phyloP scores from a whole-genome alignment of 1,140 invertebrate species.

The Pogonomyrmex californicus region DNA sequence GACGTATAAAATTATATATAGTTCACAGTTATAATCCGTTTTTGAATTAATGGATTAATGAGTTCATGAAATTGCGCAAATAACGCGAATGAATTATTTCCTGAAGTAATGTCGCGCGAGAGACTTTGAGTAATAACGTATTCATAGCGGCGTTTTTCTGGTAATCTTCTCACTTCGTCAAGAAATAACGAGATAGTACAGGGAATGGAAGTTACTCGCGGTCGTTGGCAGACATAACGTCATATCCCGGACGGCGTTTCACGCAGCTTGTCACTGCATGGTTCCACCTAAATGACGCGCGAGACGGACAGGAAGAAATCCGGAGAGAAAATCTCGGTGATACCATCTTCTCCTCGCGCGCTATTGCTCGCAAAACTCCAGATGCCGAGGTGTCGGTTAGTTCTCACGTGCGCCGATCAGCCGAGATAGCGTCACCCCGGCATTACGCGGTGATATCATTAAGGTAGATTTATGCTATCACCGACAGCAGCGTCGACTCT shows the following conservation, averaged over 20 bases:
- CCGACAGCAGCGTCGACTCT: conserved; percentile 34
- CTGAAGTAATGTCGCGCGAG: not conserved
- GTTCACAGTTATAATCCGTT: not conserved
- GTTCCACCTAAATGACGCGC: conserved; percentile 59
- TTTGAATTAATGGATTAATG: not conserved
- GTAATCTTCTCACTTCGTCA: not conserved
- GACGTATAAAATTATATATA: too few relatives aligned
- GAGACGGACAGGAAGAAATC: conserved; percentile 45
- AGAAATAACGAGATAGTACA: not conserved
- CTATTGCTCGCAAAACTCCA: conserved; percentile 74
- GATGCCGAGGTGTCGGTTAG: conserved; percentile 81
- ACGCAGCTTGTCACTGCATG: conserved; percentile 31
- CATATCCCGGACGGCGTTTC: conserved; percentile 16
- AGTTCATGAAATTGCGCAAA: not conserved
- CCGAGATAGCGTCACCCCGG: conserved; percentile 81
- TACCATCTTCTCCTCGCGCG: conserved; percentile 77
- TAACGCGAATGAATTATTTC: not conserved
- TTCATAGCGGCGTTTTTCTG: not conserved
- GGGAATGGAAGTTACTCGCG: conserved; percentile 34
- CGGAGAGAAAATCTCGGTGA: conserved; percentile 67
- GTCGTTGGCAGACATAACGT: conserved; percentile 31
- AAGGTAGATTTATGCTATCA: conserved; percentile 83
- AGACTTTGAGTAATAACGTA: not conserved
- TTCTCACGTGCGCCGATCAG: conserved; percentile 81
- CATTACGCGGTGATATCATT: conserved; percentile 82